These are phyloP conservation scores for Falco rusticolus DNA, from an alignment of 2,797 vertebrate genomes.

Conservation along the genomic window DNA sequence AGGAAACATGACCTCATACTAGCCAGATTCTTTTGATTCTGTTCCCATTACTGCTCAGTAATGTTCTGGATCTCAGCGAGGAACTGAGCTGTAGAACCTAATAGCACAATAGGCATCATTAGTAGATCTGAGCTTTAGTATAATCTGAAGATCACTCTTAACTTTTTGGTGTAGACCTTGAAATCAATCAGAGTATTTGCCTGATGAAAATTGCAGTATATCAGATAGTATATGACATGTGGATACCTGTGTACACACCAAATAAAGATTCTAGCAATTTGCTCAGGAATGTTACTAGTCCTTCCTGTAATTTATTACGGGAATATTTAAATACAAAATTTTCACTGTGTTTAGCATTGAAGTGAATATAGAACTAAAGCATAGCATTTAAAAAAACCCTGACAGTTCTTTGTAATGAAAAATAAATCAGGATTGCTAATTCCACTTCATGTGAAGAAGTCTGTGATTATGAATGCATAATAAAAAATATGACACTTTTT, in stretches of 20 bases:
- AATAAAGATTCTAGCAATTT: neutral
- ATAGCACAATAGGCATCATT: neutral
- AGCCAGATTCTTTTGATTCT: neutral
- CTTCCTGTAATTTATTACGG: neutral
- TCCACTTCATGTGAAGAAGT: conserved; percentile 46
- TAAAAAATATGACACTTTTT: conserved; percentile 39
- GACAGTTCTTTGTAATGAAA: conserved; percentile 43
- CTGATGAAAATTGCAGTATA: neutral
- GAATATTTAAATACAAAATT: neutral
- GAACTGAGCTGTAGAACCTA: neutral
- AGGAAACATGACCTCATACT: neutral
- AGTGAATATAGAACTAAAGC: conserved; percentile 14
- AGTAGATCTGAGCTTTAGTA: neutral
- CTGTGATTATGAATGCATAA: conserved; percentile 36
- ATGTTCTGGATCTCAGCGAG: neutral
- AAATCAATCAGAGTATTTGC: neutral
- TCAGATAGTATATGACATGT: neutral
- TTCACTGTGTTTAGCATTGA: neutral
- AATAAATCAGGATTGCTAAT: conserved; percentile 67
- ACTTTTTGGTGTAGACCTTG: neutral
- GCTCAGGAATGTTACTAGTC: neutral
- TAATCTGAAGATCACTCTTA: neutral
- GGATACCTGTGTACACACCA: neutral
- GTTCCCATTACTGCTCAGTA: neutral
- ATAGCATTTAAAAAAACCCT: neutral